Base-by-base conservation (phyloP, 2,113 vertebrate genomes). In the Austrofundulus limnaeus region DNA sequence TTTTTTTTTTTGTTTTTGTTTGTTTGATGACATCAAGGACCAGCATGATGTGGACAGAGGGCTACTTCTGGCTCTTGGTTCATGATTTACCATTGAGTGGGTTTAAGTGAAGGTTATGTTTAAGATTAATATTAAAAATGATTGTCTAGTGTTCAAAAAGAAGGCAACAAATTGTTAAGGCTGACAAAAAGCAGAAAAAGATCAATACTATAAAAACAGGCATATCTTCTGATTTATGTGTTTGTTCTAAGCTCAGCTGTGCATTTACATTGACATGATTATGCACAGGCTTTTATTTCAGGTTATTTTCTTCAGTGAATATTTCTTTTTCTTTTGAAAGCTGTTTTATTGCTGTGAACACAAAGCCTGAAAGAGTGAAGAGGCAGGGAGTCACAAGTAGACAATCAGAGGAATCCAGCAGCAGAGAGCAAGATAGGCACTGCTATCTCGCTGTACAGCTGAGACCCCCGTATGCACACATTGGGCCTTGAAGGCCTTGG, bases 401-500 rank as follows among this genome's bases (percentile, higher is more conserved):
- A 82, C 75, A 90, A 87, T 86, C 81, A 54, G 63, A 75, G 72
- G 70, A 80, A 82, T 77, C 67, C 75, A 78, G 72, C 64, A 70
- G 72, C 54, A 84, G 50, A 80, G 65, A 83, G 76, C 46, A 75
- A 80, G 82, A 82, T 78, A 87, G 70, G 50, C 70, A 43, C 72
- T 23, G 79, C 81, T 82, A 87, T 88, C 87, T 84, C 64, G 25
- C 63, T 42, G 80, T 85, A 69, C 90, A 89, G 84, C 89, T 85
- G 87, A 89, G 88, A 77, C 84, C 80, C 83, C 31, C 57, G 57
- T 71, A 66, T 70, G 80, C 72, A 80, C 66, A 87, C 84, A 77
- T 69, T 85, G 89, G 87, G 86, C 85, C 88, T 88, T 85, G 88
- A 88, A 91, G 85, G 88, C 78, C 84, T 87, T 89, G 91, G 87